Evolutionary conservation across 2,888 invertebrate genomes (phyloP).

Genomic region (Brachyptera putata): DNA sequence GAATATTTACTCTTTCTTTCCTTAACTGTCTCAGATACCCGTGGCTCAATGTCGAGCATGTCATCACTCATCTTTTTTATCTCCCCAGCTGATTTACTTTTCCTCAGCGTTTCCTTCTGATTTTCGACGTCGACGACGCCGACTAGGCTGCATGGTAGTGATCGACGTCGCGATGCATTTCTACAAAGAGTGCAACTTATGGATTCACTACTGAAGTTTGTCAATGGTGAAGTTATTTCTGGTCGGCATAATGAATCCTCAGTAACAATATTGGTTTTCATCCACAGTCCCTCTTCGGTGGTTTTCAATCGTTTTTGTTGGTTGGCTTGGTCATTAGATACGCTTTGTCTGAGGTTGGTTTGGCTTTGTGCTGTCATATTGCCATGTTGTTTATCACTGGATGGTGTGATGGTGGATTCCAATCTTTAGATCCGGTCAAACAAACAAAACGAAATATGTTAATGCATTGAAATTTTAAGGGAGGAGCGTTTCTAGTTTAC

Average conservation of each 20-base stretch:
- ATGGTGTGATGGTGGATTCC: neutral
- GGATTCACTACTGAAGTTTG: neutral
- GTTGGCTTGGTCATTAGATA: neutral
- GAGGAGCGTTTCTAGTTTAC: neutral
- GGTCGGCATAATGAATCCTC: too few species aligned
- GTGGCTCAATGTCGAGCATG: too few species aligned
- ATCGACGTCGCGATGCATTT: neutral
- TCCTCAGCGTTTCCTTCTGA: neutral
- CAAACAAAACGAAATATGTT: neutral
- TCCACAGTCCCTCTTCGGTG: neutral
- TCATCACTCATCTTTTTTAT: neutral
- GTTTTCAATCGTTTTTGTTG: neutral
- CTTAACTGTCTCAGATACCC: too few species aligned
- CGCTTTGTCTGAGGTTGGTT: neutral
- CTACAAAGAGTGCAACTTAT: constrained; percentile 15
- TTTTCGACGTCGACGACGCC: neutral
- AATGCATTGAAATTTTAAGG: neutral
- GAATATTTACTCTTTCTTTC: too few species aligned
- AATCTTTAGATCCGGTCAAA: constrained; percentile 1
- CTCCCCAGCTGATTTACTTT: constrained; percentile 9
- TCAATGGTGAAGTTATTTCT: too few species aligned
- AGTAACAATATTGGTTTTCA: too few species aligned
- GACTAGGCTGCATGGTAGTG: neutral
- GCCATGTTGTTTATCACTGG: neutral
- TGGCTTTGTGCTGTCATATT: neutral